Evolutionary conservation across 1,140 invertebrate genomes (phyloP).

Genomic region (Wiebesia pumilae): DNA sequence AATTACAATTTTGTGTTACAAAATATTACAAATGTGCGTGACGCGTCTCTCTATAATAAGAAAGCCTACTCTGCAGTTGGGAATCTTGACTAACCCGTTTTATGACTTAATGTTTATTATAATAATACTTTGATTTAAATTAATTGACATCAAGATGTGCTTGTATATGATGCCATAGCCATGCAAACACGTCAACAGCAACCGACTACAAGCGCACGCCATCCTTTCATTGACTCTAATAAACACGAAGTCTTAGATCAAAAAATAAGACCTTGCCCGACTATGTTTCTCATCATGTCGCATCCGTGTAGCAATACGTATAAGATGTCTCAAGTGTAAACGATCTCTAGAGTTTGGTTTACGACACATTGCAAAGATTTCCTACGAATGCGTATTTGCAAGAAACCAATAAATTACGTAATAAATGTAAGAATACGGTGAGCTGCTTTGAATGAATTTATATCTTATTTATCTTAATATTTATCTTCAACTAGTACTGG

Average conservation of each 20-base stretch:
- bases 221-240: conserved; percentile 13
- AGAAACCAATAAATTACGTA: conserved; percentile 33
- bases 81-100: too few species aligned
- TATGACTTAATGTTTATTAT: background rate
- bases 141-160: background rate
- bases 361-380: background rate
- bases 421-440: conserved; percentile 32
- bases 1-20: background rate
- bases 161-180: background rate
- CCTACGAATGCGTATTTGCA: background rate
- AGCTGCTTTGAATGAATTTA: conserved; percentile 32
- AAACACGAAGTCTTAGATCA: conserved; percentile 24
- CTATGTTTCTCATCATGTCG: background rate
- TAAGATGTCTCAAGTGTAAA: conserved; percentile 2
- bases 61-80: too few species aligned
- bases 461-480: conserved; percentile 36
- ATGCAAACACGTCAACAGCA: background rate
- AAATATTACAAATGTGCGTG: too few species aligned
- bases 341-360: background rate
- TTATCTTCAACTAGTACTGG: background rate
- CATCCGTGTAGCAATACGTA: background rate
- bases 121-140: background rate
- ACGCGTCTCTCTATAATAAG: too few species aligned
- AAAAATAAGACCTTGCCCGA: conserved; percentile 15
- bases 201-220: background rate